Evolutionary conservation across 1,140 invertebrate genomes (phyloP).

Genomic region (Odontomachus brunneus): DNA sequence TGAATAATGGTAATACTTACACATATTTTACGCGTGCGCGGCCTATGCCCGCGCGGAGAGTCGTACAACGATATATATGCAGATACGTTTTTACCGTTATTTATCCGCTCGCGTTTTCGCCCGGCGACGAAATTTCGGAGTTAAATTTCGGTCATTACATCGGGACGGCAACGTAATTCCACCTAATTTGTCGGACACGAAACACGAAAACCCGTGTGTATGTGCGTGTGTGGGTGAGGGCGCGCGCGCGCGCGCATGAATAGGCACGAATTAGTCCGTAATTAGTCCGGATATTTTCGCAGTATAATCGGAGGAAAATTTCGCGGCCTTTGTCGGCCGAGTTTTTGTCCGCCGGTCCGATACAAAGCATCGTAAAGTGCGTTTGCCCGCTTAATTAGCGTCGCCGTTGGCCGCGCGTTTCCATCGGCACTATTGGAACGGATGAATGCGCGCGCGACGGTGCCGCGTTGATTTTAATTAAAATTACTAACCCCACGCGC

Average conservation of each 20-base stretch:
- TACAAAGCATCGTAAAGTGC: conserved; percentile 42
- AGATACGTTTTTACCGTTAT: conserved; percentile 52
- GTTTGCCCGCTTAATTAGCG: conserved; percentile 54
- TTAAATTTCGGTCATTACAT: conserved; percentile 53
- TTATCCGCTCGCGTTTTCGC: conserved; percentile 40
- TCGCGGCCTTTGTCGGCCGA: conserved; percentile 19
- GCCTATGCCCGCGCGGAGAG: neutral
- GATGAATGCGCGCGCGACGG: conserved; percentile 6
- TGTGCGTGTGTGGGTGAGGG: too few species aligned
- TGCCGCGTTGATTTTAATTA: conserved; percentile 60
- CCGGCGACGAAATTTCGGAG: conserved; percentile 35
- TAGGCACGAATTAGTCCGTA: conserved; percentile 49
- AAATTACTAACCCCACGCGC: conserved; percentile 44
- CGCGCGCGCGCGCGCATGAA: conserved; percentile 16
- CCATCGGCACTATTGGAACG: conserved; percentile 56
- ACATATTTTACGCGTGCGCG: neutral
- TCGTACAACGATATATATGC: conserved; percentile 18
- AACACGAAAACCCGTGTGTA: conserved; percentile 37
- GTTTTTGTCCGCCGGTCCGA: conserved; percentile 35
- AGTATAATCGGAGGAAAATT: conserved; percentile 53
- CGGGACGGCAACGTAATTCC: conserved; percentile 26
- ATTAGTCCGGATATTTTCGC: conserved; percentile 33
- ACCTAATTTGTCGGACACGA: conserved; percentile 36
- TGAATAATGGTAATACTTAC: conserved; percentile 46
- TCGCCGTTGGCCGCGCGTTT: conserved; percentile 21